phyloP scores from a whole-genome alignment of 2,888 invertebrate species.

The Lacanobia oleracea region DNA sequence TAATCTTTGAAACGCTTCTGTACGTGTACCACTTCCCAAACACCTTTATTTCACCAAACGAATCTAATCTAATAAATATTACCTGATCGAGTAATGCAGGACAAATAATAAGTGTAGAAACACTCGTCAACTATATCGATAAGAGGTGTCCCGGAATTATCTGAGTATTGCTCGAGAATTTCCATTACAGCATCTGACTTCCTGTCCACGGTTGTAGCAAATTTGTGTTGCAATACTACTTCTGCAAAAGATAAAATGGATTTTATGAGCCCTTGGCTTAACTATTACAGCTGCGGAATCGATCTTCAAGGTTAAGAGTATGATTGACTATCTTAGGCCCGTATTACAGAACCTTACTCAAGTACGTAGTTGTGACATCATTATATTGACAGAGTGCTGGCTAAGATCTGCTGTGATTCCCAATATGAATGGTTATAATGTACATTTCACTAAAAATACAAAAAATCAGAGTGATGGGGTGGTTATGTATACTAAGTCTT shows the following conservation, averaged over 20 bases:
- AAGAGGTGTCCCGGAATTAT: conserved; percentile 65
- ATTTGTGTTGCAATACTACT: conserved; percentile 56
- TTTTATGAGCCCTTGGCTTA: neutral
- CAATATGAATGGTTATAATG: no score
- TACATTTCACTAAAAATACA: no score
- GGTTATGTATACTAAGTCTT: no score
- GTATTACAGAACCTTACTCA: no score
- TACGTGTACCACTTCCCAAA: neutral
- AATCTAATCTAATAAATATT: conserved; percentile 9
- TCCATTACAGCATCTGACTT: conserved; percentile 69
- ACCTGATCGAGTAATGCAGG: conserved; percentile 74
- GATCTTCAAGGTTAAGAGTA: no score
- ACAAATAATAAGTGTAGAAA: conserved; percentile 70
- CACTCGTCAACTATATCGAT: conserved; percentile 74
- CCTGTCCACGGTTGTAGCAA: conserved; percentile 68
- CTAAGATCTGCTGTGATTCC: no score
- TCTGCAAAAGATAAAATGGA: conserved; percentile 46
- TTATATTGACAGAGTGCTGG: no score
- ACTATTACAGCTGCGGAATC: no score
- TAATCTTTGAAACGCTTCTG: no score
- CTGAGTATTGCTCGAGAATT: conserved; percentile 65
- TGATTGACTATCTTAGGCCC: no score
- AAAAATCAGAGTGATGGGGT: no score
- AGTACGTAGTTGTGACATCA: no score
- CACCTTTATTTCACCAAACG: neutral